These are phyloP conservation scores for Threskiornis aethiopicus DNA, from an alignment of 2,797 vertebrate species.

Conservation along the genomic window DNA sequence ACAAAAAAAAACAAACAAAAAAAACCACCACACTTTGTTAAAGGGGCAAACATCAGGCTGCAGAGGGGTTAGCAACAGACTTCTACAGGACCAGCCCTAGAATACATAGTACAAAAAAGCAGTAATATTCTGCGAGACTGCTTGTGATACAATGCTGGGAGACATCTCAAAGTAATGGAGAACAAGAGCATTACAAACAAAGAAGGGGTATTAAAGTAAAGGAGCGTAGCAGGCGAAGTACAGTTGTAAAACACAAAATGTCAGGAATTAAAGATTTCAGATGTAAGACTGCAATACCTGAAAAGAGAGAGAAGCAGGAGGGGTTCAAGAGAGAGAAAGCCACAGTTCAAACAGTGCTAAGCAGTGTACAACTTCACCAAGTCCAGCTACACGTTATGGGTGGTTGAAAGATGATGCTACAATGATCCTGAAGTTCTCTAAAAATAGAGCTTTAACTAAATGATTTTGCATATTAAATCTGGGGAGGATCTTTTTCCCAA, in stretches of 20 bases:
- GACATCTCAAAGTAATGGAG: not conserved
- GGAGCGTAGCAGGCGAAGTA: not conserved
- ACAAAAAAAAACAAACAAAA: not conserved
- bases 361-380: not conserved
- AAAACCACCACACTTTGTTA: not conserved
- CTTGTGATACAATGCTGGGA: not conserved
- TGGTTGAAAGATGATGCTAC: not conserved
- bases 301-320: not conserved
- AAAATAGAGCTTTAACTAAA: not conserved
- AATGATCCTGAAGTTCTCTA: not conserved
- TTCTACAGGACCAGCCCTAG: not conserved
- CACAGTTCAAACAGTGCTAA: not conserved
- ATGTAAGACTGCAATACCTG: not conserved
- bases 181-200: not conserved
- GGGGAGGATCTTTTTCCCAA: not conserved
- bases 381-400: rapidly evolving
- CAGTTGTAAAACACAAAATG: rapidly evolving
- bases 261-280: not conserved
- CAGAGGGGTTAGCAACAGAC: not conserved
- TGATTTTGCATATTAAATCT: not conserved
- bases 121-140: not conserved
- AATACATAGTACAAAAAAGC: not conserved
- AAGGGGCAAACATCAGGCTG: not conserved
- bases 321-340: not conserved
- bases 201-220: not conserved